Conservation (phyloP, 2,113 vertebrate species). For the Myxocyprinus asiaticus region DNA sequence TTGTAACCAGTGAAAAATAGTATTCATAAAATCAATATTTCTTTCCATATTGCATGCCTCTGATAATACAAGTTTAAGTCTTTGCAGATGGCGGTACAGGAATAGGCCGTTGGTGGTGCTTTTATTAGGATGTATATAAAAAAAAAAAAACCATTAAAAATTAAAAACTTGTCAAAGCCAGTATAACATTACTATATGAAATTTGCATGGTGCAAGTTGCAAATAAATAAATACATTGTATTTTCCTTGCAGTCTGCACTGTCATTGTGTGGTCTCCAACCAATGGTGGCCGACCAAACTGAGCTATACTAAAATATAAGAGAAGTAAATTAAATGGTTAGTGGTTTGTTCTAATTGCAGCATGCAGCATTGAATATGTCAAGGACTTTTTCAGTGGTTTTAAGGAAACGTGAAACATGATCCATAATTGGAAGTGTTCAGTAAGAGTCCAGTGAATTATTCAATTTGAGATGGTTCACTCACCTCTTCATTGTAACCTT, state of each 20-base stretch:
- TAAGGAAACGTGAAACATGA: background rate
- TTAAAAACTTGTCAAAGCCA: constrained; percentile 15
- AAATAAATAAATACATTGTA: background rate
- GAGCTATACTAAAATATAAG: background rate
- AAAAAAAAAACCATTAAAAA: background rate
- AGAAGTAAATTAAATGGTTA: constrained; percentile 7
- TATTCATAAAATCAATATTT: constrained; percentile 70
- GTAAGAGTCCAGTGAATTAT: background rate
- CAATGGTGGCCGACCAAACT: background rate
- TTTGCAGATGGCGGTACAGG: constrained; percentile 60
- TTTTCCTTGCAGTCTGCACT: constrained; percentile 4
- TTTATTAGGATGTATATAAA: constrained; percentile 50
- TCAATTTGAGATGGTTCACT: background rate
- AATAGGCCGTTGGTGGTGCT: constrained; percentile 63
- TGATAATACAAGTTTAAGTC: constrained; percentile 67
- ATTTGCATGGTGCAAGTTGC: constrained; percentile 36
- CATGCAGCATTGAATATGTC: background rate
- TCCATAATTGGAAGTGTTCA: background rate
- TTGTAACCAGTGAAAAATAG: constrained; percentile 86
- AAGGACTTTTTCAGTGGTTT: constrained; percentile 44
- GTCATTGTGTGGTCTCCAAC: background rate
- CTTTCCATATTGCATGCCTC: constrained; percentile 77
- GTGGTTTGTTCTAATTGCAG: background rate
- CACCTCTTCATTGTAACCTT: background rate
- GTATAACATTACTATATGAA: constrained; percentile 49